Evolutionary conservation across 1,140 invertebrate species (phyloP).

Genomic region (Nephila pilipes): DNA sequence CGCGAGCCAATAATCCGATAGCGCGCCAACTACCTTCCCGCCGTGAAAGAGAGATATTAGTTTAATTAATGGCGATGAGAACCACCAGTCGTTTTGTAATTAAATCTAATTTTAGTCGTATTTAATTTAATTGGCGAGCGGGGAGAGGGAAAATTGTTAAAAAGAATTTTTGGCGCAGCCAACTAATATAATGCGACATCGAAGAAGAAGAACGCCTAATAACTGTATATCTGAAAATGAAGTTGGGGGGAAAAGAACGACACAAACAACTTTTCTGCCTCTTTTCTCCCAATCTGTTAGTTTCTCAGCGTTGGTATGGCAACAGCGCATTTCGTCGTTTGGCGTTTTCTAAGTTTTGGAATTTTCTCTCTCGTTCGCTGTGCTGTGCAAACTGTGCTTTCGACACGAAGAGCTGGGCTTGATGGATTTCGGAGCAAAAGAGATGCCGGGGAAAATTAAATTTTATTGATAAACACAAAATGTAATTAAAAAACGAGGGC

Average conservation of each 20-base stretch:
- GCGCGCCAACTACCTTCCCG: conserved; percentile 62
- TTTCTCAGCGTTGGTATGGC: conserved; percentile 72
- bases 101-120: conserved; percentile 76
- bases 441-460: conserved; percentile 61
- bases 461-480: conserved; percentile 73
- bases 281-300: conserved; percentile 63
- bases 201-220: conserved; percentile 63
- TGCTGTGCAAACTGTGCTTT: not conserved
- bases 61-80: conserved; percentile 72
- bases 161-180: conserved; percentile 52
- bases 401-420: conserved; percentile 31
- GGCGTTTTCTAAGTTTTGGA: conserved; percentile 32
- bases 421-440: conserved; percentile 43
- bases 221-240: conserved; percentile 70
- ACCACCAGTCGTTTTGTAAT: conserved; percentile 72
- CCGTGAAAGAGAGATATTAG: conserved; percentile 70
- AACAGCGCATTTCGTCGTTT: conserved; percentile 62
- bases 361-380: conserved; percentile 10
- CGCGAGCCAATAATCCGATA: conserved; percentile 65
- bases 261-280: conserved; percentile 5
- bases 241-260: conserved; percentile 19
- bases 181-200: conserved; percentile 60
- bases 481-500: conserved; percentile 59
- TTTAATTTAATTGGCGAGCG: conserved; percentile 75
- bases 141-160: conserved; percentile 57